Conservation (phyloP, 2,113 vertebrate species). For the Bostrychus sinensis region DNA sequence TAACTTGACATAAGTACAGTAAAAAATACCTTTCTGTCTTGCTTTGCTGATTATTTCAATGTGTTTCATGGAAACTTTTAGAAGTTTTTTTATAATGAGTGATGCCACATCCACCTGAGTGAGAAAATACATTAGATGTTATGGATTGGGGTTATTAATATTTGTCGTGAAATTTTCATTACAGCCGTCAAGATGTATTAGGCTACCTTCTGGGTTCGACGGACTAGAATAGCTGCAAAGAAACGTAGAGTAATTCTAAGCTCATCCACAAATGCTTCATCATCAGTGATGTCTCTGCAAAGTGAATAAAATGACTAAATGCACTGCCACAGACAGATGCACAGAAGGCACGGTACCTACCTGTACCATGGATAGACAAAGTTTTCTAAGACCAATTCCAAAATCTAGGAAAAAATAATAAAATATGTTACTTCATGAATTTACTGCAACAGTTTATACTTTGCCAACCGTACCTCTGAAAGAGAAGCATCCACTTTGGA, state of each 20-base stretch:
- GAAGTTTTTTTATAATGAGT: constrained; percentile 90
- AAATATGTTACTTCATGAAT: background rate
- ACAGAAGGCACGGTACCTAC: constrained; percentile 71
- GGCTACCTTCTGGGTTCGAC: constrained; percentile 92
- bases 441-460: background rate
- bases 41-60: constrained; percentile 96
- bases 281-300: constrained; percentile 91
- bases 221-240: constrained; percentile 91
- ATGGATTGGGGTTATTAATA: background rate
- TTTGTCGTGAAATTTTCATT: no score
- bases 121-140: background rate
- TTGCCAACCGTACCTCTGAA: constrained; percentile 86
- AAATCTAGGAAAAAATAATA: constrained; percentile 79
- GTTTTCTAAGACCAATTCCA: constrained; percentile 95
- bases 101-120: constrained; percentile 91
- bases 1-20: background rate
- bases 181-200: no score
- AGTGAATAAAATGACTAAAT: background rate
- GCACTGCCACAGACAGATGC: constrained; percentile 14
- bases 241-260: constrained; percentile 89
- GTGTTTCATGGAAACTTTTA: constrained; percentile 97
- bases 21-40: constrained; percentile 88
- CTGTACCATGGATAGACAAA: constrained; percentile 98
- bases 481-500: constrained; percentile 96
- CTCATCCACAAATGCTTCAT: constrained; percentile 95